These are phyloP conservation scores for Eupithecia exiguata DNA, from an alignment of 2,888 invertebrate species.

Conservation along the genomic window DNA sequence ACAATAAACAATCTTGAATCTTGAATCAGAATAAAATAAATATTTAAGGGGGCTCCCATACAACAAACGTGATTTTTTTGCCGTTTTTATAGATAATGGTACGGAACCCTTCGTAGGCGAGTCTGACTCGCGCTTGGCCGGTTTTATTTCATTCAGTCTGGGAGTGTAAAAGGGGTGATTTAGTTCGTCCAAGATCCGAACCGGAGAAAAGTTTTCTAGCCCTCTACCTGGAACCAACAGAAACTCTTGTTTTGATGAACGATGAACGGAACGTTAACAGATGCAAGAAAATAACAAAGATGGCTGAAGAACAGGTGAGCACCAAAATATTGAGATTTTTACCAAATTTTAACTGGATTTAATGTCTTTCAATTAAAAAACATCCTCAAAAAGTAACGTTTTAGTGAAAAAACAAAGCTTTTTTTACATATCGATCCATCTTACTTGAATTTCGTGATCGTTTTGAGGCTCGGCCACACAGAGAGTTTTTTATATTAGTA, in stretches of 20 bases:
- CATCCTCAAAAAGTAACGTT: constrained; percentile 16
- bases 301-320: constrained; percentile 92
- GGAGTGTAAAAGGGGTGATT: not conserved
- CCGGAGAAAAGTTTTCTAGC: not conserved
- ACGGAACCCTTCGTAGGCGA: no score
- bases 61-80: no score
- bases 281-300: constrained; percentile 85
- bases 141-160: no score
- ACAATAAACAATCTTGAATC: no score
- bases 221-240: not conserved
- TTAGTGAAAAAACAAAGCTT: constrained; percentile 1
- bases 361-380: constrained; percentile 25
- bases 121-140: no score
- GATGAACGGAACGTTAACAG: constrained; percentile 70
- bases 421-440: constrained; percentile 9
- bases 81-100: no score
- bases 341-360: constrained; percentile 70
- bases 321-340: constrained; percentile 77
- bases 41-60: no score
- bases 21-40: no score
- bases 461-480: constrained; percentile 28
- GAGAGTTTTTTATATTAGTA: constrained; percentile 27
- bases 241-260: not conserved
- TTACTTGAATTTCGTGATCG: constrained; percentile 22
- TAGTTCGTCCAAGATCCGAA: not conserved